These are phyloP conservation scores for Olivierus martensii DNA, from an alignment of 1,140 invertebrate species.

Conservation along the genomic window DNA sequence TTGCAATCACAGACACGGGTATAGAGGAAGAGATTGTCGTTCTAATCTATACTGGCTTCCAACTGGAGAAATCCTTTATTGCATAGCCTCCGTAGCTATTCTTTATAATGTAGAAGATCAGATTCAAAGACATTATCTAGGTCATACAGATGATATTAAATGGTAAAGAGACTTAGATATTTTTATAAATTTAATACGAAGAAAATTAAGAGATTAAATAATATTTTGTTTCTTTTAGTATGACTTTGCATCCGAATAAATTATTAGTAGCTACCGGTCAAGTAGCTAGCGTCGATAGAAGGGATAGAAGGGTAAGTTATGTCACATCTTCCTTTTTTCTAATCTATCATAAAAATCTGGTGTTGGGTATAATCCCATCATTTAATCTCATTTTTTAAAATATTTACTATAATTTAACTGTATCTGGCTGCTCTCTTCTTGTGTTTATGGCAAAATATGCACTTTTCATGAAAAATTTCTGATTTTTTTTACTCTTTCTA, in stretches of 20 bases:
- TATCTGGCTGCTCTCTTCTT: too few relatives aligned
- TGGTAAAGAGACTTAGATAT: constrained; percentile 40
- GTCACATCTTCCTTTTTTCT: background rate
- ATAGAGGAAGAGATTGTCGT: constrained; percentile 76
- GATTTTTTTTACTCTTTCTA: too few relatives aligned
- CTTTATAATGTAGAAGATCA: constrained; percentile 84
- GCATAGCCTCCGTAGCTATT: constrained; percentile 80
- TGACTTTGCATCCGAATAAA: constrained; percentile 86
- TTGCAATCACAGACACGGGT: constrained; percentile 45
- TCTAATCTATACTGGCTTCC: constrained; percentile 80
- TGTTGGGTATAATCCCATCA: too few relatives aligned
- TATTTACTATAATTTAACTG: too few relatives aligned
- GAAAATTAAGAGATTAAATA: background rate
- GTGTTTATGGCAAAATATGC: too few relatives aligned
- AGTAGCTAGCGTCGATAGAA: constrained; percentile 60
- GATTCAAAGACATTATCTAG: constrained; percentile 78
- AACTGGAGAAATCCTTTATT: constrained; percentile 90
- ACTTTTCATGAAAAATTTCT: too few relatives aligned
- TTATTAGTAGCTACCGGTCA: constrained; percentile 80
- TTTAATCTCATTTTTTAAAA: too few relatives aligned
- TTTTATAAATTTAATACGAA: background rate
- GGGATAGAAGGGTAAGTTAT: constrained; percentile 53
- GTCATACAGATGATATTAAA: constrained; percentile 87
- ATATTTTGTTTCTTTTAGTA: constrained; percentile 38
- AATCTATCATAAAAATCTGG: too few relatives aligned